Base-by-base conservation (phyloP, 2,888 invertebrate species). In the Heteromyza rotundicornis region DNA sequence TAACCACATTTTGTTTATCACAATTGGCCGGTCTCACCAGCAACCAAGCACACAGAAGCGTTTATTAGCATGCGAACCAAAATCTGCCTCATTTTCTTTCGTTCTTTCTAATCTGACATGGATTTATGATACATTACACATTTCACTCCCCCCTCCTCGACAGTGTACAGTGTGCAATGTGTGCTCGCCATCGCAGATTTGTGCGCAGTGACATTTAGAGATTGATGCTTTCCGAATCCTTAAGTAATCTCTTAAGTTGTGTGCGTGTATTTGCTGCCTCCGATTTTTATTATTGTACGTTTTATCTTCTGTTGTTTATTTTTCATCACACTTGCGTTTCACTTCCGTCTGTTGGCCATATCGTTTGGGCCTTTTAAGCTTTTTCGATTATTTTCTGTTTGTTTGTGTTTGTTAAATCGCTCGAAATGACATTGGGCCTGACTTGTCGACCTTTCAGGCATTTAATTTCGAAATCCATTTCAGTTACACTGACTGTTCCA, bases 221-320 rank as follows among this genome's bases (percentile, higher is more conserved):
- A 76, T 74, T 75, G 76, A 76, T 76, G 75, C 69, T 64, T 69
- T 65, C 60, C 68, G 65, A 63, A 76, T 75, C 68, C 75, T 64
- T 64, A 63, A 71, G 69, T 74, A 73, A 76, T 73, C 74, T 70
- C 68, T 66, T 68, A 76, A 74, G 70, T 68, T 74, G 68, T 68
- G 59, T 69, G 63, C 64, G 68, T n/a, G 44, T 47, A 19, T 27
- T 16, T 47, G 7, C 35, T 35, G 19, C 19, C 10, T 20, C 19
- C 27, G 7, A 16, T 53, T 52, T 60, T 40, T 35, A 2, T 49
- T 50, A 44, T 60, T 53, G 10, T 59, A 36, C 27, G 27, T 20
- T 22, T 24, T 51, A 12, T 50, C 47, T 54, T 54, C 27, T 14
- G n/a, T 53, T n/a, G 2, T 24, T 53, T 24, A 23, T 49, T 50